Conservation (phyloP, 1,140 invertebrate species). For the Eumeta japonica region DNA sequence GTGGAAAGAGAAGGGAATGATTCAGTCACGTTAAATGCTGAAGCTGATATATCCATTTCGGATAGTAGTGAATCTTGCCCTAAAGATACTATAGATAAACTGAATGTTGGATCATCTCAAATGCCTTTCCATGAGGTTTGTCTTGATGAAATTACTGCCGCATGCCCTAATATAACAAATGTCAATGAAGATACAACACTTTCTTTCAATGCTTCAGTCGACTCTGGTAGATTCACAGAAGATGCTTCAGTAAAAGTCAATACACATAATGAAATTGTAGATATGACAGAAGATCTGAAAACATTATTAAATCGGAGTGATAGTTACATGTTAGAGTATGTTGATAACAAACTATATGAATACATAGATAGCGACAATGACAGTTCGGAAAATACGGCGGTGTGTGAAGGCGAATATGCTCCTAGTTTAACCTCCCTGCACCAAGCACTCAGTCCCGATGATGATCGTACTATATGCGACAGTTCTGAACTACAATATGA, state of each 20-base stretch:
- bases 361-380: conserved; percentile 41
- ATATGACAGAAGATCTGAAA: background rate
- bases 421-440: too few species aligned
- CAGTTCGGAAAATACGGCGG: conserved; percentile 37
- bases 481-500: conserved; percentile 44
- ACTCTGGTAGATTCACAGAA: conserved; percentile 44
- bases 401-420: conserved; percentile 29
- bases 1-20: conserved; percentile 27
- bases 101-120: background rate
- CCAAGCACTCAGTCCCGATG: too few species aligned
- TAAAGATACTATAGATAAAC: background rate
- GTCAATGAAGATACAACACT: conserved; percentile 20
- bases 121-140: background rate
- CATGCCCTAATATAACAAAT: background rate
- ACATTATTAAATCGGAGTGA: too few species aligned
- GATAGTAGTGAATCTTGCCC: background rate
- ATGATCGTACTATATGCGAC: conserved; percentile 25
- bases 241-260: conserved; percentile 30
- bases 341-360: conserved; percentile 29
- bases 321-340: background rate
- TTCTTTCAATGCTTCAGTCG: conserved; percentile 33
- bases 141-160: conserved; percentile 9
- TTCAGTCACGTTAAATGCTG: conserved; percentile 41
- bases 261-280: background rate
- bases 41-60: conserved; percentile 28